Evolutionary conservation across 2,113 vertebrate genomes (phyloP).

Genomic region (Pyrgilauda ruficollis): DNA sequence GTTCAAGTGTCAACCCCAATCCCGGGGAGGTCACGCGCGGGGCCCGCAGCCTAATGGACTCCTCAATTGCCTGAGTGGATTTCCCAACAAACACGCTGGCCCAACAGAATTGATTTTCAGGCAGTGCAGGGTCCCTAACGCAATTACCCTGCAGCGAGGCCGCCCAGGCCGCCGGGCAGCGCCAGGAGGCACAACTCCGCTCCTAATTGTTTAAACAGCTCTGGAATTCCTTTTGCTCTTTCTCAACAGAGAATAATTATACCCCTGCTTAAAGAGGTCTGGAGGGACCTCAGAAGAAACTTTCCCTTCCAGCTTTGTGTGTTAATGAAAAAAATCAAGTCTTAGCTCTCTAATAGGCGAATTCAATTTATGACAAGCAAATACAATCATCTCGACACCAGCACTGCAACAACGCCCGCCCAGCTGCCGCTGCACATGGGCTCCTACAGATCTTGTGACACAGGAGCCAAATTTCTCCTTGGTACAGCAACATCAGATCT

Average conservation of each 20-base stretch:
- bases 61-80: slow-evolving; percentile 80
- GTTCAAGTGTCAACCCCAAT: slow-evolving; percentile 86
- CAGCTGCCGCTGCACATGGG: neutral
- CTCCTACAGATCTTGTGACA: neutral
- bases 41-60: slow-evolving; percentile 81
- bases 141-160: slow-evolving; percentile 79
- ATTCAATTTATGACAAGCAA: slow-evolving; percentile 63
- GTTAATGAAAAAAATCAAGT: slow-evolving; percentile 59
- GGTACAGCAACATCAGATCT: neutral
- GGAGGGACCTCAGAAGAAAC: slow-evolving; percentile 39
- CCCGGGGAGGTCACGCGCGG: slow-evolving; percentile 74
- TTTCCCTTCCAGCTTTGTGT: slow-evolving; percentile 46
- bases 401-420: neutral
- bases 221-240: slow-evolving; percentile 14
- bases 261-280: slow-evolving; percentile 12
- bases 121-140: slow-evolving; percentile 76
- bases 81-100: slow-evolving; percentile 75
- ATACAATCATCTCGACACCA: slow-evolving; percentile 4
- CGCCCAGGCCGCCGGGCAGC: neutral
- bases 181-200: neutral
- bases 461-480: neutral
- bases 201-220: slow-evolving; percentile 50
- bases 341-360: slow-evolving; percentile 42
- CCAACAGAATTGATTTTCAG: slow-evolving; percentile 82
- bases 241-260: slow-evolving; percentile 5